Conservation (phyloP, 2,888 invertebrate genomes). For the Volucella zonaria region DNA sequence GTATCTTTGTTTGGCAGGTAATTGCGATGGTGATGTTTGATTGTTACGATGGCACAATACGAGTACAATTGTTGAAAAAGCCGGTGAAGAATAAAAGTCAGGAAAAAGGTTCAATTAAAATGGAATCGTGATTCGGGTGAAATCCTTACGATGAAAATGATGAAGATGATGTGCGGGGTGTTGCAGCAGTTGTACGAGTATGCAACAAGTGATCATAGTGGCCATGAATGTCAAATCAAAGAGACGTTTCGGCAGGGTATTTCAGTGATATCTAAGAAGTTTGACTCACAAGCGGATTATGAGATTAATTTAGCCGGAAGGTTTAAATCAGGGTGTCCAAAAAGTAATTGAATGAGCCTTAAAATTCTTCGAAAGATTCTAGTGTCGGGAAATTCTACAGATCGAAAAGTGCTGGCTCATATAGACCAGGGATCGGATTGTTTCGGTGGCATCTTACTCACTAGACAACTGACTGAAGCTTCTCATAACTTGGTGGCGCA, state of each 20-base stretch:
- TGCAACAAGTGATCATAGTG: constrained; percentile 49
- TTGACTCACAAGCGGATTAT: constrained; percentile 47
- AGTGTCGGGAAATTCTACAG: no score
- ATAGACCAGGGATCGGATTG: no score
- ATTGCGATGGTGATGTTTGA: constrained; percentile 59
- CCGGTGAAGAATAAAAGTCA: constrained; percentile 68
- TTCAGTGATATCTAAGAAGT: constrained; percentile 33
- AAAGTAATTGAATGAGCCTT: neutral
- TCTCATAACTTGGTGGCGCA: no score
- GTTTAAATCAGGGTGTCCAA: constrained; percentile 43
- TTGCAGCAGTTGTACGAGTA: constrained; percentile 13
- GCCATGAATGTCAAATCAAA: constrained; percentile 28
- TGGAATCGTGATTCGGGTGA: constrained; percentile 59
- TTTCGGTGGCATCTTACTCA: no score
- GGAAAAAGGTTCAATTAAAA: constrained; percentile 69
- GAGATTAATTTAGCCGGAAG: constrained; percentile 34
- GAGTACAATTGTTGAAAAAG: constrained; percentile 2
- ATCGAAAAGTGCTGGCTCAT: no score
- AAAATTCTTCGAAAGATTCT: no score
- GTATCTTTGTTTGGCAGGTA: constrained; percentile 46
- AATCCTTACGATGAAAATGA: neutral
- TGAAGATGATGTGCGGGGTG: constrained; percentile 9
- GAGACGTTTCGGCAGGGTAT: constrained; percentile 8
- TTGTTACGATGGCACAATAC: constrained; percentile 51
- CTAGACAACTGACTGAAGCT: no score